These are phyloP conservation scores for Drosophila bocqueti DNA, from an alignment of 1,140 invertebrate genomes.

Conservation along the genomic window DNA sequence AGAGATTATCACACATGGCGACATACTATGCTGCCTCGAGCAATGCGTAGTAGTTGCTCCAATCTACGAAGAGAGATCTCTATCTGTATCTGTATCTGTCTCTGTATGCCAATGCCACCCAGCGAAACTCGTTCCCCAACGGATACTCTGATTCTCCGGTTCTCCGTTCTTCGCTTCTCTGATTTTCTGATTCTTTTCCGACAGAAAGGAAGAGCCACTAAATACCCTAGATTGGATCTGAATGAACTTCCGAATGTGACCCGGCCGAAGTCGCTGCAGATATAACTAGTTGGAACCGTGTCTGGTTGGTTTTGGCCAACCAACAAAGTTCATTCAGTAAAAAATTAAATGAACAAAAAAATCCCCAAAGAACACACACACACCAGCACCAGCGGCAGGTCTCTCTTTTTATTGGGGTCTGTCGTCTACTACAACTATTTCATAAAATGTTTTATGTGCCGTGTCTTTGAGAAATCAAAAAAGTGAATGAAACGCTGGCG, in stretches of 20 bases:
- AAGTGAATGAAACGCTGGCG: slow-evolving; percentile 40
- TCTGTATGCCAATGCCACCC: slow-evolving; percentile 49
- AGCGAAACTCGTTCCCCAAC: slow-evolving; percentile 23
- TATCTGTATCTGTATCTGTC: slow-evolving; percentile 17
- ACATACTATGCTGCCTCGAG: slow-evolving; percentile 17
- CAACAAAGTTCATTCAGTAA: slow-evolving; percentile 60
- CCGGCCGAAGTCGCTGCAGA: slow-evolving; percentile 24
- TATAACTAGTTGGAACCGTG: slow-evolving; percentile 68
- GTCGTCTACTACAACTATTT: slow-evolving; percentile 68
- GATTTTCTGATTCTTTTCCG: neutral
- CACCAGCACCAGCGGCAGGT: neutral
- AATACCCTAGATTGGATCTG: slow-evolving; percentile 39
- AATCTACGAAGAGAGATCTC: slow-evolving; percentile 17
- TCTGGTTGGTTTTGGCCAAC: slow-evolving; percentile 44
- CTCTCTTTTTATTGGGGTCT: slow-evolving; percentile 46
- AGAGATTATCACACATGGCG: slow-evolving; percentile 50
- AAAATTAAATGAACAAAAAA: slow-evolving; percentile 24
- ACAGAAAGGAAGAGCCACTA: slow-evolving; percentile 24
- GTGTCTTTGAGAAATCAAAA: slow-evolving; percentile 40
- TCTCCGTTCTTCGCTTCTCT: neutral
- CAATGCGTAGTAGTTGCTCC: slow-evolving; percentile 51
- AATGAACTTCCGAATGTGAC: slow-evolving; percentile 53
- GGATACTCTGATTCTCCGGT: neutral
- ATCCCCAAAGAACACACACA: slow-evolving; percentile 18
- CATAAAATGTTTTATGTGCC: slow-evolving; percentile 27